Conservation (phyloP, 2,113 vertebrate species). For the Amphiprion percula region DNA sequence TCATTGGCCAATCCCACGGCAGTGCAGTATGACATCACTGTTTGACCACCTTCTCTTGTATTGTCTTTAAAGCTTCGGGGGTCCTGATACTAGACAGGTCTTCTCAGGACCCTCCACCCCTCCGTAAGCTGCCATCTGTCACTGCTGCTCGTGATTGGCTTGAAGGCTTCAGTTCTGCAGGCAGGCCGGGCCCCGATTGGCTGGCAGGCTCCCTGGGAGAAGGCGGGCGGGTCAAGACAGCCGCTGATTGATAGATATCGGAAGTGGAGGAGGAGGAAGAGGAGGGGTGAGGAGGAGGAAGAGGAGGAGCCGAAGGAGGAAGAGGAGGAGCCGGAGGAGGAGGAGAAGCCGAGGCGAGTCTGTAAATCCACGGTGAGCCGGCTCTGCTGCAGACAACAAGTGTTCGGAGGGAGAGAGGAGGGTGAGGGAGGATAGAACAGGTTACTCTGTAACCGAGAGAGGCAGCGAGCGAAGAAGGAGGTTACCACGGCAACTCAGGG, state of each 20-base stretch:
- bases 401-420: constrained; percentile 55
- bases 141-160: constrained; percentile 27
- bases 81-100: not conserved
- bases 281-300: not conserved
- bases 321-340: constrained; percentile 24
- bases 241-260: constrained; percentile 47
- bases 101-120: not conserved
- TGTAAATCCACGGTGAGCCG: constrained; percentile 71
- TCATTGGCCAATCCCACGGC: not conserved
- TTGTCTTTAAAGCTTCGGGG: not conserved
- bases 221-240: not conserved
- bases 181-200: constrained; percentile 28
- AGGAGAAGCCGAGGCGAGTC: constrained; percentile 38
- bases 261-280: constrained; percentile 19
- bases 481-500: constrained; percentile 66
- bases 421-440: constrained; percentile 36
- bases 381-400: constrained; percentile 71
- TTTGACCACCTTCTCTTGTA: not conserved
- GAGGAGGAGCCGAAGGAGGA: constrained; percentile 18
- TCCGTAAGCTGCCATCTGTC: constrained; percentile 37
- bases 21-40: constrained; percentile 1
- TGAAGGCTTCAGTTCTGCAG: constrained; percentile 7
- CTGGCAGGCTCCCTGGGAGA: constrained; percentile 35
- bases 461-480: constrained; percentile 13
- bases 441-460: constrained; percentile 12